Base-by-base conservation (phyloP, 35 echinoderm and acorn worm genomes). In the Nesometra sesokonis region DNA sequence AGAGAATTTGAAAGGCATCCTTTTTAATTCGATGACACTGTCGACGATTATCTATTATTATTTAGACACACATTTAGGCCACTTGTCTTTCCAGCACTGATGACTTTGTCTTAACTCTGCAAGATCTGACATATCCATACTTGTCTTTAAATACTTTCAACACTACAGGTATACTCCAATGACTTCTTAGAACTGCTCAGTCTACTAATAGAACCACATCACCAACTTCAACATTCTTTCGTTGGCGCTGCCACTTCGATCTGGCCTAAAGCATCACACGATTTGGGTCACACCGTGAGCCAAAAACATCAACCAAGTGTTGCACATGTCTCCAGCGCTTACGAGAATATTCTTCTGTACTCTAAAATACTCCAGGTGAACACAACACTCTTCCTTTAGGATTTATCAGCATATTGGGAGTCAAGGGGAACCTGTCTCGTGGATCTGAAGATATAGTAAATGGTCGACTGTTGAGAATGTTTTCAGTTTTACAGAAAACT, bases 321-420 rank as follows among this genome's bases (percentile, higher is more conserved):
- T 93, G 87, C 0, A 87, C 88, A 23, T 83, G 82, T 93, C 91
- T 86, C 87, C 91, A 93, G 31, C 88, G 29, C 34, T 84, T 86
- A 30, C 85, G 52, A 29, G 80, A 47, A 46, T 94, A 91, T 38
- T 88, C 9, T 82, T 94, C 93, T 27, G 5, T 57, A 33, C 85
- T 82, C 0, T 37, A 77, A 31, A 36, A 37, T 2, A 47, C 31
- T 5, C 39, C 37, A 29, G 82, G n/a, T n/a, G n/a, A n/a, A n/a
- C n/a, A n/a, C n/a, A 84, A 23, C 13, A 47, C 36, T 35, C 31
- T 47, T 5, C 29, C 35, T 84, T 11, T 37, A 0, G 30, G 34
- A 13, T 40, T 79, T 83, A 47, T 34, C 2, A 40, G 32, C 84
- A 40, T 52, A 76, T 67, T 85, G 15, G 37, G 84, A 11, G 37